These are phyloP conservation scores for Apodemus sylvaticus DNA, from an alignment of 2,113 vertebrate species.

Conservation along the genomic window DNA sequence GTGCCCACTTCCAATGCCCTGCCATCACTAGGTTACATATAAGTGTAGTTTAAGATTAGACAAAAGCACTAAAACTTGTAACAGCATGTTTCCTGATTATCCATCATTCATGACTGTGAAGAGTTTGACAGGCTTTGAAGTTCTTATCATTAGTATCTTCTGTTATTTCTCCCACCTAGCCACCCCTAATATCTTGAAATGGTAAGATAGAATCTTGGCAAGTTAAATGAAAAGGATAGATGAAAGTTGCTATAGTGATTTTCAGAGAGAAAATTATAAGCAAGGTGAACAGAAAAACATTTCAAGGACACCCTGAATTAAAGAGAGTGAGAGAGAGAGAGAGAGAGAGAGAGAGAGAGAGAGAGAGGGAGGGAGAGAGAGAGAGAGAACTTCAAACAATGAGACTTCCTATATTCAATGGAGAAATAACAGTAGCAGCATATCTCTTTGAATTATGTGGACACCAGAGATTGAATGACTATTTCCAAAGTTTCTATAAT, in stretches of 20 bases:
- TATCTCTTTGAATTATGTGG: conserved; percentile 5
- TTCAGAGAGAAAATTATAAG: conserved; percentile 59
- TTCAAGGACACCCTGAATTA: conserved; percentile 20
- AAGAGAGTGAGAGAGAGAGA: too few relatives aligned
- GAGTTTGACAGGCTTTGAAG: not conserved
- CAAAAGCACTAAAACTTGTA: conserved; percentile 37
- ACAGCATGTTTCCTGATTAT: conserved; percentile 23
- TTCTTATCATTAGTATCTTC: conserved; percentile 50
- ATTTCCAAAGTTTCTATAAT: conserved; percentile 20
- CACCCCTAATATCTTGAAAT: conserved; percentile 36
- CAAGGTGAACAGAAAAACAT: conserved; percentile 43
- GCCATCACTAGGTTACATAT: not conserved
- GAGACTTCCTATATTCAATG: conserved; percentile 12
- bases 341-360: too few relatives aligned
- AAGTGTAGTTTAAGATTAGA: conserved; percentile 46
- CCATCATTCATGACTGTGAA: not conserved
- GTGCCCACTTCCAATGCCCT: not conserved
- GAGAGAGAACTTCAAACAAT: conserved; percentile 12
- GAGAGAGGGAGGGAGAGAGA: not conserved
- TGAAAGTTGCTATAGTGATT: conserved; percentile 37
- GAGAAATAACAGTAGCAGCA: conserved; percentile 40
- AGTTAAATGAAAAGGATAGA: conserved; percentile 49
- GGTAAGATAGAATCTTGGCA: conserved; percentile 49
- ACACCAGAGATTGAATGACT: not conserved
- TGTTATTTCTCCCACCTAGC: not conserved